Conservation (phyloP, 1,140 invertebrate genomes). For the Drosophila tristis region DNA sequence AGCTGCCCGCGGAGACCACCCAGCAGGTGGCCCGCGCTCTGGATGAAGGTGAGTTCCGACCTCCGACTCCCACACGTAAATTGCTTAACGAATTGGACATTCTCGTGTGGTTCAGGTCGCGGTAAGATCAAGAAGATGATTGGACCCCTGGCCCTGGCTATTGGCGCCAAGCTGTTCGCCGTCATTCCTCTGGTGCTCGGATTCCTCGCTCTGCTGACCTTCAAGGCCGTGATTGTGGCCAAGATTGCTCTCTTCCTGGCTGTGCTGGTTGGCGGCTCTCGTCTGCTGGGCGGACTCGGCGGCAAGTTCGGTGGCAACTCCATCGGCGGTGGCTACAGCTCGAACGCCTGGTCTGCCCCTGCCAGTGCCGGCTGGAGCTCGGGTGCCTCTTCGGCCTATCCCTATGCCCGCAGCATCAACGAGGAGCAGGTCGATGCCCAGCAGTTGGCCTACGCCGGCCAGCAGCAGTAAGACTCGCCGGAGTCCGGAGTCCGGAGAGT, state of each 20-base stretch:
- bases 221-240: conserved; percentile 90
- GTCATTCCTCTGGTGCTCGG: conserved; percentile 88
- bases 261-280: conserved; percentile 88
- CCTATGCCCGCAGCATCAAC: conserved; percentile 86
- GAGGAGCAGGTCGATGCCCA: conserved; percentile 85
- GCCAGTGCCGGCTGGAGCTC: conserved; percentile 84
- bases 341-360: conserved; percentile 73
- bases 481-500: conserved; percentile 28
- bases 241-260: conserved; percentile 90
- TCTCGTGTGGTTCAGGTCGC: conserved; percentile 85
- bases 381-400: conserved; percentile 84
- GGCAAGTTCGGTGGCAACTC: conserved; percentile 72
- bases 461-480: conserved; percentile 44
- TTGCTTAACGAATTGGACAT: background rate
- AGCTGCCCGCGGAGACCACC: conserved; percentile 85
- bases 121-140: conserved; percentile 90
- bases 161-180: conserved; percentile 89
- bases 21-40: conserved; percentile 86
- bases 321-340: conserved; percentile 70
- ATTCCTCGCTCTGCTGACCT: conserved; percentile 88
- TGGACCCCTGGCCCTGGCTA: conserved; percentile 87
- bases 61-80: background rate
- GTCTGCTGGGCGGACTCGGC: conserved; percentile 86
- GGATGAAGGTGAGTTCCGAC: conserved; percentile 85
- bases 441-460: conserved; percentile 62